Conservation (phyloP, 2,888 invertebrate genomes). For the Rotaria magnacalcarata region DNA sequence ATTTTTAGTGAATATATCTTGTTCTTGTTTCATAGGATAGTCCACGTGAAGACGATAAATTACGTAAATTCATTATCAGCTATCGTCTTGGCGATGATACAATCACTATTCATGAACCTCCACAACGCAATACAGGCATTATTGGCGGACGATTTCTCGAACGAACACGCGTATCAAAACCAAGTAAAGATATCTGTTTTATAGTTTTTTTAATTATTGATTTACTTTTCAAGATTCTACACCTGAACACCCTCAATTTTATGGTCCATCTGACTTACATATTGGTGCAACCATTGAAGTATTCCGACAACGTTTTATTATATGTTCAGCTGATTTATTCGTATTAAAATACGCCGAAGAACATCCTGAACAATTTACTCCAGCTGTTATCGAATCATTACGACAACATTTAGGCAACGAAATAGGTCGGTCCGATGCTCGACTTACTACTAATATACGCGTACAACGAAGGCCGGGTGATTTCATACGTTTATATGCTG, state of each 20-base stretch:
- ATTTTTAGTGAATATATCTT: neutral
- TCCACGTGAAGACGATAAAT: conserved; percentile 72
- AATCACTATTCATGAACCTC: conserved; percentile 71
- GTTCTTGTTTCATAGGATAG: conserved; percentile 63
- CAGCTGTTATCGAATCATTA: conserved; percentile 37
- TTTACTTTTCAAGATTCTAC: conserved; percentile 47
- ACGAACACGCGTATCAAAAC: conserved; percentile 68
- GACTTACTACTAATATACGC: conserved; percentile 8
- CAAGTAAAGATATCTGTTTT: conserved; percentile 61
- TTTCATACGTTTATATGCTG: conserved; percentile 52
- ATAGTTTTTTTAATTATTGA: no score
- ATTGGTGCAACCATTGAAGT: conserved; percentile 72
- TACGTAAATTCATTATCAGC: conserved; percentile 71
- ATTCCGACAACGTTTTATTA: conserved; percentile 72
- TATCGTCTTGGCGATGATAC: conserved; percentile 74
- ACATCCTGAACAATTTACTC: conserved; percentile 56
- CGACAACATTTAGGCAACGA: conserved; percentile 40
- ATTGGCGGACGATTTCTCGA: conserved; percentile 72
- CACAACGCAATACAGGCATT: conserved; percentile 72
- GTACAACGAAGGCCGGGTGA: conserved; percentile 52
- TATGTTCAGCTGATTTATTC: conserved; percentile 78
- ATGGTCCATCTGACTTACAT: conserved; percentile 73
- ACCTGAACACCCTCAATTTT: conserved; percentile 71
- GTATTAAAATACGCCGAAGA: conserved; percentile 68
- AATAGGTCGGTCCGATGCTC: conserved; percentile 39